Conservation (phyloP, 2,888 invertebrate genomes). For the Pseudoips prasinana region DNA sequence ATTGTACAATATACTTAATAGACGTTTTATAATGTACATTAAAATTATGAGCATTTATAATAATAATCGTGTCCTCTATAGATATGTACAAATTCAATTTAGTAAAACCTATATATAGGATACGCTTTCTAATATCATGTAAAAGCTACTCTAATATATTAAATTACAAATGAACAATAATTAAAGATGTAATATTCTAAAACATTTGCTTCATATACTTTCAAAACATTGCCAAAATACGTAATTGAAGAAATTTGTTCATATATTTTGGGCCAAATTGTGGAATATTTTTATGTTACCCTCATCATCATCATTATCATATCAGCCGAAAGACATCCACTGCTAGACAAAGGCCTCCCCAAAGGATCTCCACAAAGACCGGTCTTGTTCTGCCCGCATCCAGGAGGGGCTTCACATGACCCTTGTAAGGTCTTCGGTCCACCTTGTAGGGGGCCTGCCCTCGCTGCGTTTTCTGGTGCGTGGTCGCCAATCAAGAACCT, state of each 20-base stretch:
- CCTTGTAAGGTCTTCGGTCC: too few relatives aligned
- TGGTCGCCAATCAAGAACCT: too few relatives aligned
- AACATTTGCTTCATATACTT: conserved; percentile 8
- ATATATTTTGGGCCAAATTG: too few relatives aligned
- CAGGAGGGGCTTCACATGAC: too few relatives aligned
- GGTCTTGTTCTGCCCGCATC: too few relatives aligned
- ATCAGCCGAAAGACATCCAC: too few relatives aligned
- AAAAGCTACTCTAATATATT: conserved; percentile 56
- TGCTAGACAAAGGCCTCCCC: too few relatives aligned
- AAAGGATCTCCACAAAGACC: too few relatives aligned
- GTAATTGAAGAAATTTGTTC: background rate
- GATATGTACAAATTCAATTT: conserved; percentile 70
- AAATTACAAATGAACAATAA: conserved; percentile 25
- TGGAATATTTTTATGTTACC: too few relatives aligned
- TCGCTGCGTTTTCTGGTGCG: too few relatives aligned
- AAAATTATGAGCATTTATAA: conserved; percentile 71
- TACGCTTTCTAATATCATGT: conserved; percentile 52
- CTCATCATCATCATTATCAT: too few relatives aligned
- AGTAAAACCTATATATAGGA: conserved; percentile 38
- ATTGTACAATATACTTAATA: conserved; percentile 64
- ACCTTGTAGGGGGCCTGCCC: too few relatives aligned
- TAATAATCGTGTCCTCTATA: conserved; percentile 53
- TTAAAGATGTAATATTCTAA: conserved; percentile 27
- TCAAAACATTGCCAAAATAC: background rate
- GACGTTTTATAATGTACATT: conserved; percentile 58